Evolutionary conservation across 23 tunicate genomes (phyloP), one percentile per base, ranked within the genome.

Genomic region (Corella eumyota): DNA sequence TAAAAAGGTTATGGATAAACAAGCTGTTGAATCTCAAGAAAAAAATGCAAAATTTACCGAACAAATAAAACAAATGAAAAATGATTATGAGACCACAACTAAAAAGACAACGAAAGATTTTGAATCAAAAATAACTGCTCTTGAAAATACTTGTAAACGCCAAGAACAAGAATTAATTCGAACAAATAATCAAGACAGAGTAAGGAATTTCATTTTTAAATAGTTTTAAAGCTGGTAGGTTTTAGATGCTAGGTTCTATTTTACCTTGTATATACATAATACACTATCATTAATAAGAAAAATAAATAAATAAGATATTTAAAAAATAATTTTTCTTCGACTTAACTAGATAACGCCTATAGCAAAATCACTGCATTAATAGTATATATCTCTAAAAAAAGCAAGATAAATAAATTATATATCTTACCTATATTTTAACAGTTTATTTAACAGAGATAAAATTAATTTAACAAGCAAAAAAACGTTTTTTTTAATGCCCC

Each of bases 21-120:
- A 88, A 35, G 86, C 96, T 1, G 61, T 88, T 5, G 96, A 88
- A 45, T 60, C 88, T 45, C 96, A 88, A 56, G 96, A 88, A 58
- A 67, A 47, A 11, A 77, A 58, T 30, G 71, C 76, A 0, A 73
- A 68, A 30, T 86, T 71, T 48, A 60, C 76, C 30, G 61, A 53
- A 25, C 74, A 58, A 61, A 51, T 71, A 15, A 36, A 64, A 53
- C 50, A 46, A 6, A 15, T 66, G 51, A 57, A 62, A 27, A 11
- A 38, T 0, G 74, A 81, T 54, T 48, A 70, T 50, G 75, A 71
- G 6, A 64, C 69, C n/a, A 36, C 59, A 28, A 47, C 23, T 20
- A 56, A 77, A 36, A 29, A 56, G 3, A 26, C 61, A 6, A 60
- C 25, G 25, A 75, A 71, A 17, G 38, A 35, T 17, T 55, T 56